Evolutionary conservation across 2,888 invertebrate genomes (phyloP).

Genomic region (Conops quadrifasciatus): DNA sequence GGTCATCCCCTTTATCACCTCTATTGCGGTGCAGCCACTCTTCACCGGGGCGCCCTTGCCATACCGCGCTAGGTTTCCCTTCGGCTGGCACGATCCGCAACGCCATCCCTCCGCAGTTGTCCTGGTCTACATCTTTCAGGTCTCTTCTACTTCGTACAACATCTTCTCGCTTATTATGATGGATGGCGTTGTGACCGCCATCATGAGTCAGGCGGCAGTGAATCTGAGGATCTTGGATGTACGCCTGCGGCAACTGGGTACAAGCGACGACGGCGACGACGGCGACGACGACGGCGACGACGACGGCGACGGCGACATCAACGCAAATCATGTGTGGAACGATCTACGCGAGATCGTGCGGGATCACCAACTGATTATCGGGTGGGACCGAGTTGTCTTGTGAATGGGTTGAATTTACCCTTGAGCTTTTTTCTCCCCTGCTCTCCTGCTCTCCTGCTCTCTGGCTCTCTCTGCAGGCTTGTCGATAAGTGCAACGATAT

Average conservation of each 20-base stretch:
- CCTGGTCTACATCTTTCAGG: slow-evolving; percentile 48
- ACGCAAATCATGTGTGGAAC: slow-evolving; percentile 35
- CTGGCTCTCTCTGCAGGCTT: slow-evolving; percentile 41
- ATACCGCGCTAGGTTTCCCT: slow-evolving; percentile 51
- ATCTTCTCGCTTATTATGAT: slow-evolving; percentile 49
- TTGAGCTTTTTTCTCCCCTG: no score
- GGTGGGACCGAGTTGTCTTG: slow-evolving; percentile 40
- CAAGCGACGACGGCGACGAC: not conserved
- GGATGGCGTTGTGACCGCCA: slow-evolving; percentile 49
- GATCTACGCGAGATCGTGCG: slow-evolving; percentile 48
- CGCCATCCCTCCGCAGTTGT: slow-evolving; percentile 42
- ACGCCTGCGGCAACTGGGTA: slow-evolving; percentile 47
- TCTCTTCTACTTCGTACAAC: slow-evolving; percentile 44
- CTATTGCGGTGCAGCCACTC: slow-evolving; percentile 51
- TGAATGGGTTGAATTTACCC: not conserved
- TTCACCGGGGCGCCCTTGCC: slow-evolving; percentile 46
- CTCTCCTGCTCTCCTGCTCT: not conserved
- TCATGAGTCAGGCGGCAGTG: slow-evolving; percentile 51
- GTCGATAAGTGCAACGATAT: slow-evolving; percentile 48
- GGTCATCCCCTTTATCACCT: slow-evolving; percentile 46
- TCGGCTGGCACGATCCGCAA: slow-evolving; percentile 42
- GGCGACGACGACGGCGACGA: not conserved
- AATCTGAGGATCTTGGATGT: slow-evolving; percentile 55
- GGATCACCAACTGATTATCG: slow-evolving; percentile 57
- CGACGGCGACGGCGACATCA: not conserved